Percentiles rank a stretch among this genome's conserved stretches.
phyloP scores from a whole-genome alignment of 2,113 vertebrate genomes.

The Mormoops blainvillei region DNA sequence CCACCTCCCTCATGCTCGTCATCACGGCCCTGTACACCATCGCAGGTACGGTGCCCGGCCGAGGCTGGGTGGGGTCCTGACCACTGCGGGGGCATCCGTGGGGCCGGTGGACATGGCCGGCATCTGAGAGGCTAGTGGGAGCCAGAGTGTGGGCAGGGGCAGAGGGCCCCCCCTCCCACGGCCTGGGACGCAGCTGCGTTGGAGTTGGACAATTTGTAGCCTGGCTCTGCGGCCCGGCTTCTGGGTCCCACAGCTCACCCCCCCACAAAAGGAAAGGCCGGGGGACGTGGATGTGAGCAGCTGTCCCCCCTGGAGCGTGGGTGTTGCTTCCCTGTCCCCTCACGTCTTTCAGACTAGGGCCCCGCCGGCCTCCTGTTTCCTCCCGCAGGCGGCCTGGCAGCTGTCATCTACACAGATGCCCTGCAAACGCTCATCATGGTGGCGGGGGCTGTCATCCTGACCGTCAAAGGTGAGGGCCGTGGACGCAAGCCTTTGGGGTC shows the following conservation, averaged over 20 bases:
- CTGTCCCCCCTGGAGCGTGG: background rate
- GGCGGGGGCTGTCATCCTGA: constrained; percentile 87
- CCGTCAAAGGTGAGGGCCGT: constrained; percentile 83
- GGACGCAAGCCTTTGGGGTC: background rate
- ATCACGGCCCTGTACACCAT: constrained; percentile 91
- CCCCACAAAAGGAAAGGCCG: too few relatives aligned
- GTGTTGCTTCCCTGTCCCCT: background rate
- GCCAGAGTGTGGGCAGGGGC: background rate
- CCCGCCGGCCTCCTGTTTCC: background rate
- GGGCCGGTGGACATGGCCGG: accelerated
- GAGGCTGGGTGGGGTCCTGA: accelerated
- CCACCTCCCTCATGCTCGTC: constrained; percentile 87
- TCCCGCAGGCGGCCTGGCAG: constrained; percentile 88
- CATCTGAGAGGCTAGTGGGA: background rate
- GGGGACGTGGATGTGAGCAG: background rate
- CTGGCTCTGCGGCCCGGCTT: background rate
- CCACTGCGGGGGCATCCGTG: background rate
- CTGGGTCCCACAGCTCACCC: background rate
- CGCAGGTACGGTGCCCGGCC: constrained; percentile 79
- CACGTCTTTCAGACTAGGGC: background rate
- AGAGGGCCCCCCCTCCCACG: background rate
- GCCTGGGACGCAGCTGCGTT: background rate
- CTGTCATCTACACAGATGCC: constrained; percentile 91
- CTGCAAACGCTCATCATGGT: constrained; percentile 93
- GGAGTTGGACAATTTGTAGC: too few relatives aligned